phyloP scores from a whole-genome alignment of 2,113 vertebrate genomes.

The Chauna torquata region DNA sequence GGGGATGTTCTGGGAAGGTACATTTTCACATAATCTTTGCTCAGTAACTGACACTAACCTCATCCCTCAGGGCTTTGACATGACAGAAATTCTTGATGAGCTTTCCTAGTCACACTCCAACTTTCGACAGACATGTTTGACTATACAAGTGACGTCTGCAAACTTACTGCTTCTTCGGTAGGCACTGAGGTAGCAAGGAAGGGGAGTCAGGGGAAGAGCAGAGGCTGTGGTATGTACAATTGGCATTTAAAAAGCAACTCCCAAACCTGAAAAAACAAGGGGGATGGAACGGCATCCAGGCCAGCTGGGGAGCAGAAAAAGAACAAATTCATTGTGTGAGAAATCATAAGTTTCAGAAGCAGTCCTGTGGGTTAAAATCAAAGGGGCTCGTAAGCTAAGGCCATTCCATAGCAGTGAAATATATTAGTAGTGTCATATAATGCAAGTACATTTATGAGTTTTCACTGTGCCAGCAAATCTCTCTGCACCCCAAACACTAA shows the following conservation, averaged over 20 bases:
- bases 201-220: neutral
- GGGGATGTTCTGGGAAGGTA: neutral
- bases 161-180: neutral
- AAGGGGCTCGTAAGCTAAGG: neutral
- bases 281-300: neutral
- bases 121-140: neutral
- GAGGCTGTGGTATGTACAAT: neutral
- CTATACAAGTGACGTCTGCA: neutral
- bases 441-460: neutral
- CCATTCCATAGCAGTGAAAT: neutral
- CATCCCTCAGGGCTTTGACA: neutral
- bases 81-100: neutral
- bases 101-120: neutral
- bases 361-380: neutral
- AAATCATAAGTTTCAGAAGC: neutral
- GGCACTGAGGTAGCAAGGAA: neutral
- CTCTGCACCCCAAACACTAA: neutral
- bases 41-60: neutral
- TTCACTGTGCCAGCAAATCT: neutral
- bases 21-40: neutral
- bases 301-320: neutral
- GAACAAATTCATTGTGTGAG: neutral
- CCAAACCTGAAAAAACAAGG: neutral
- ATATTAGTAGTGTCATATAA: neutral
- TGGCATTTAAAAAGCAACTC: neutral